These are phyloP conservation scores for Cepphus grylle DNA, from an alignment of 2,113 vertebrate species.

Conservation along the genomic window DNA sequence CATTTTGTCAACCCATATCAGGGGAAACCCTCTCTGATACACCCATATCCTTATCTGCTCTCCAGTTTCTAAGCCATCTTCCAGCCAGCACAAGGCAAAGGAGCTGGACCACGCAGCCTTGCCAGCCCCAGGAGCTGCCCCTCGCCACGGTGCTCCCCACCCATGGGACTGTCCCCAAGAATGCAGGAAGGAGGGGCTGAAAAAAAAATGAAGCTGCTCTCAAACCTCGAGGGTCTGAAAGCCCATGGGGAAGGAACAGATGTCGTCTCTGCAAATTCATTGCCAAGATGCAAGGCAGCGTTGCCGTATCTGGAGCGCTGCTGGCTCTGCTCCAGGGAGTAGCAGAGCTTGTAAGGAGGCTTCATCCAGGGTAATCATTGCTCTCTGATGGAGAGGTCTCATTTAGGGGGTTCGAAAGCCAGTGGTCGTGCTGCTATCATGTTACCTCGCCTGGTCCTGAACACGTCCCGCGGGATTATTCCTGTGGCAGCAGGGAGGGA, in stretches of 20 bases:
- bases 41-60: not conserved
- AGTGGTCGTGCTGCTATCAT: accelerated
- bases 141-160: accelerated
- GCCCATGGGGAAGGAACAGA: not conserved
- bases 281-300: not conserved
- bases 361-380: not conserved
- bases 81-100: not conserved
- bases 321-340: not conserved
- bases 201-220: not conserved
- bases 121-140: not conserved
- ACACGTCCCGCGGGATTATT: accelerated
- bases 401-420: not conserved
- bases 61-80: not conserved
- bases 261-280: not conserved
- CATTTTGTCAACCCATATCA: not conserved
- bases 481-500: not conserved
- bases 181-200: not conserved
- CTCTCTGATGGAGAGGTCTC: not conserved
- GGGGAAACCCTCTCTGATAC: not conserved
- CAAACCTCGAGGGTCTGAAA: not conserved
- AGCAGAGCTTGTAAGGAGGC: not conserved
- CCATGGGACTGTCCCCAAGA: not conserved
- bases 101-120: not conserved
- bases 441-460: not conserved
- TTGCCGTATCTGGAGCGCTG: accelerated